Evolutionary conservation across 2,113 vertebrate species (phyloP).

Genomic region (Sprattus sprattus): DNA sequence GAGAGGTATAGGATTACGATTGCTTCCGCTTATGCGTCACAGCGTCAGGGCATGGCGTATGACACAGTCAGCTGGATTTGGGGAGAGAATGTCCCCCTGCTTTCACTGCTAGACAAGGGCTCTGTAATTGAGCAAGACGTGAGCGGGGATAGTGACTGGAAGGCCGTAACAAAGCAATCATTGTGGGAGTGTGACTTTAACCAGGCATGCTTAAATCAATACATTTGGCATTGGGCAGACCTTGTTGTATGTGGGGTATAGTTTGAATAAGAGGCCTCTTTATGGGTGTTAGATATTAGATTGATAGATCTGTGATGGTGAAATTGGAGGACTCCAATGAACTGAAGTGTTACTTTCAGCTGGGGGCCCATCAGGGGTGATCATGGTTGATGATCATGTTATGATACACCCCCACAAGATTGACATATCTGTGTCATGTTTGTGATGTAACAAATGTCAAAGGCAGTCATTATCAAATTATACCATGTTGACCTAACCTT

Average conservation of each 20-base stretch:
- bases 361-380: not conserved
- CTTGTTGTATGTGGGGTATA: not conserved
- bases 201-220: constrained; percentile 8
- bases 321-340: not conserved
- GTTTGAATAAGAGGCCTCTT: not conserved
- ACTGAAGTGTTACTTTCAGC: not conserved
- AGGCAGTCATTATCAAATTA: not conserved
- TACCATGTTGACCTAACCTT: not conserved
- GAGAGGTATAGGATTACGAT: constrained; percentile 71
- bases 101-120: constrained; percentile 4
- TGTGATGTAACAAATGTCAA: constrained; percentile 6
- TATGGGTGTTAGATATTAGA: not conserved
- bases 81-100: constrained; percentile 33
- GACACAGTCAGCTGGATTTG: constrained; percentile 50
- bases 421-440: constrained; percentile 3
- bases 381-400: not conserved
- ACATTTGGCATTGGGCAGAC: not conserved
- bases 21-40: constrained; percentile 61
- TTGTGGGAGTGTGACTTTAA: not conserved
- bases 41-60: constrained; percentile 51
- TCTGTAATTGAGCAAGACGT: constrained; percentile 22
- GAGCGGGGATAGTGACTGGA: constrained; percentile 8
- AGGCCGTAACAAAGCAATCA: not conserved
- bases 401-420: not conserved
- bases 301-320: not conserved